These are phyloP conservation scores for Taphrorychus bicolor DNA, from an alignment of 2,888 invertebrate species.

Conservation along the genomic window DNA sequence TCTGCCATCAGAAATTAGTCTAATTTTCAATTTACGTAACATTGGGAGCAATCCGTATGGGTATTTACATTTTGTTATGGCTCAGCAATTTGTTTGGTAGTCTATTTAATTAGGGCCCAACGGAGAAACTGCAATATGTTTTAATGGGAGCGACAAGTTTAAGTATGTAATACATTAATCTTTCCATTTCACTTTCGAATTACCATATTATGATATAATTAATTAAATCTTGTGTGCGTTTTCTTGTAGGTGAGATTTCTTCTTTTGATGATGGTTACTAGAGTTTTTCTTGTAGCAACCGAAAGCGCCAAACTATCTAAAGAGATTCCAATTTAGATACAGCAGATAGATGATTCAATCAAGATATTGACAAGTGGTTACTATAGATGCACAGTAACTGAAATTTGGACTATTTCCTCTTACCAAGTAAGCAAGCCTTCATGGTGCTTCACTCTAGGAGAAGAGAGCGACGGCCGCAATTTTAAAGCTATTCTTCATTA, in stretches of 20 bases:
- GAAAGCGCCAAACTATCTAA: too few species aligned
- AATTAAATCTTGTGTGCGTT: background rate
- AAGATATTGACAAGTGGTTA: background rate
- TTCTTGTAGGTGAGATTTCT: background rate
- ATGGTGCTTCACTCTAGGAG: too few species aligned
- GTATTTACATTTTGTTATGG: background rate
- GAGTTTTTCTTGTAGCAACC: too few species aligned
- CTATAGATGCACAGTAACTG: background rate
- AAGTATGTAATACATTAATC: background rate
- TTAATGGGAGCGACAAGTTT: slow-evolving; percentile 4
- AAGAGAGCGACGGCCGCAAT: background rate
- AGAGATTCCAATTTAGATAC: too few species aligned
- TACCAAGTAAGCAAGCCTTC: background rate
- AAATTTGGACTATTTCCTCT: background rate
- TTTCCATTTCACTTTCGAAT: background rate
- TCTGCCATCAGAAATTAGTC: slow-evolving; percentile 25
- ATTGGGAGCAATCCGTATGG: background rate
- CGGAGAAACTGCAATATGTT: slow-evolving; percentile 2
- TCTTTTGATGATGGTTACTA: background rate
- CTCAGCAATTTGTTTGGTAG: background rate
- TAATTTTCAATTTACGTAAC: slow-evolving; percentile 24
- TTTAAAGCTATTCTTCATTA: background rate
- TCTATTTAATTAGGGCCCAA: slow-evolving; percentile 4
- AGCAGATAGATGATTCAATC: background rate
- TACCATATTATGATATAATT: background rate